A percentile compares a stretch with the other conserved stretches of the same genome.
phyloP scores from a whole-genome alignment of 2,113 vertebrate species.

The Rhinolophus ferrumequinum region DNA sequence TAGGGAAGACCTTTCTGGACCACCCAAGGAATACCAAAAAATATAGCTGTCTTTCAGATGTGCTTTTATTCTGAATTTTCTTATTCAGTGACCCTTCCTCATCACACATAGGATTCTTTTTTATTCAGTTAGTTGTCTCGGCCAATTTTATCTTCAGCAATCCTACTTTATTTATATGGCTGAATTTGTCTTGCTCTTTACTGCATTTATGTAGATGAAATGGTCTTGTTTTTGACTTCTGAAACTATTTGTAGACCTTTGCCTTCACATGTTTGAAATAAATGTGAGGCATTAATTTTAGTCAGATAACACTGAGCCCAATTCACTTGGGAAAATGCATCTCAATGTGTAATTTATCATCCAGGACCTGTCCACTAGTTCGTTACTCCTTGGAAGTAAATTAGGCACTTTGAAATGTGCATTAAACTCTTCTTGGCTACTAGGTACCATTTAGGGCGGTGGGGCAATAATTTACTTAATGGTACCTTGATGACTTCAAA shows the following conservation, averaged over 20 bases:
- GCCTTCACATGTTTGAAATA: slow-evolving; percentile 74
- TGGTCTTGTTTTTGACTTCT: slow-evolving; percentile 53
- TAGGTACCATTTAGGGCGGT: slow-evolving; percentile 53
- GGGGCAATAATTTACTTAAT: slow-evolving; percentile 68
- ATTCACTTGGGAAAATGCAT: slow-evolving; percentile 71
- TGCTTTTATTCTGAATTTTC: not conserved
- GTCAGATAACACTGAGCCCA: slow-evolving; percentile 67
- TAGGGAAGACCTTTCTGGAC: slow-evolving; percentile 47
- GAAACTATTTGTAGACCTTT: slow-evolving; percentile 65
- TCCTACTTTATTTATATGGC: slow-evolving; percentile 2
- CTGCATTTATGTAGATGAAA: slow-evolving; percentile 6
- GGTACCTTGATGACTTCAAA: slow-evolving; percentile 60
- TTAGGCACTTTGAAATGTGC: slow-evolving; percentile 72
- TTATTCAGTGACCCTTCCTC: not conserved
- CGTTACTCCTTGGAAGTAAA: slow-evolving; percentile 70
- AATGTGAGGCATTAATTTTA: slow-evolving; percentile 74
- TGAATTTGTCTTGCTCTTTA: slow-evolving; percentile 21
- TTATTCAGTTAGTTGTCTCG: not conserved
- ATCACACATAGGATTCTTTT: not conserved
- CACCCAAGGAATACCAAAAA: slow-evolving; percentile 29
- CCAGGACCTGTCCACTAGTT: slow-evolving; percentile 54
- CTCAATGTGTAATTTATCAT: slow-evolving; percentile 67
- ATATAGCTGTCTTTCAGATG: not conserved
- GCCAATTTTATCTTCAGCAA: slow-evolving; percentile 3
- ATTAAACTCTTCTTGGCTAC: slow-evolving; percentile 71